Base-by-base conservation (phyloP, 2,797 vertebrate genomes). In the Danio jaintianensis region DNA sequence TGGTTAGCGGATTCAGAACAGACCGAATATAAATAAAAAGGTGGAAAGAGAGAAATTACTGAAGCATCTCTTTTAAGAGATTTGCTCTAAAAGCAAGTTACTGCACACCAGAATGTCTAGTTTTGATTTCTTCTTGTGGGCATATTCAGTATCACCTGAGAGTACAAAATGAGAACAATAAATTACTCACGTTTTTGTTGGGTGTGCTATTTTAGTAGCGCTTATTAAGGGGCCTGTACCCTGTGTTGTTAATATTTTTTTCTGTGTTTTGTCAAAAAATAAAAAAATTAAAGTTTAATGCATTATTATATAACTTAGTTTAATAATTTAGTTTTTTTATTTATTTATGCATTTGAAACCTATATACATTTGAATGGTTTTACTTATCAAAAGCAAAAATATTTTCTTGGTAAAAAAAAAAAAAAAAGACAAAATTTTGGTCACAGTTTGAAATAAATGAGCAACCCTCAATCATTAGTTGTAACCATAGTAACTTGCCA, bases 161-260 rank as follows among this genome's bases (percentile, higher is more conserved):
- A 70, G 12, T 53, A 13, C 6, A 20, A 70, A 70, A 40, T 53
- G 29, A 70, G 29, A 69, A 53, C 67, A 12, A 69, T 53, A 69
- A 69, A 13, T 16, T 38, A 16, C 5, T 16, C 29, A 69, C 1
- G 4, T 69, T 53, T n/a, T 53, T 5, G 6, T 7, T 18, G 29
- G 2, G 36, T 18, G 5, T 69, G 29, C 29, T 53, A 18, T 53
- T 69, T 40, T 40, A 53, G 16, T 40, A 16, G 67, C 40, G 36
- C 50, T 13, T 40, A 11, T 48, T 12, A 18, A 11, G 67, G 9
- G n/a, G 29, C 15, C 42, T 62, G 16, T n/a, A n/a, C 13, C 36
- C 15, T n/a, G 59, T n/a, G 59, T n/a, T 8, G 29, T n/a, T 3
- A 10, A n/a, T n/a, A n/a, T n/a, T 10, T 12, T 52, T 4, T 8